phyloP scores from a whole-genome alignment of 2,797 vertebrate genomes.

The Epinephelus coioides region DNA sequence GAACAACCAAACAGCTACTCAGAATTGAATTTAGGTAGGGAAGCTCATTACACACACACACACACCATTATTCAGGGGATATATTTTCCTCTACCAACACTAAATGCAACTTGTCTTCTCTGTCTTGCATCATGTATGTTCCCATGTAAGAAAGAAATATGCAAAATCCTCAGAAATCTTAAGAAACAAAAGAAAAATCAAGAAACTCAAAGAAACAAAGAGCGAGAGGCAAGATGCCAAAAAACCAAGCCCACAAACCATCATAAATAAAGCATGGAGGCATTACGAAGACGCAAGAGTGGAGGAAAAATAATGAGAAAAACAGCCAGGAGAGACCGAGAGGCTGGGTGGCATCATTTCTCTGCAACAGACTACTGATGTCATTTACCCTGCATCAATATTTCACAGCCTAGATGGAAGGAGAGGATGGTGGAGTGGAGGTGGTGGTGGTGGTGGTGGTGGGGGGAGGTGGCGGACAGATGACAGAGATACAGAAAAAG shows the following conservation, averaged over 20 bases:
- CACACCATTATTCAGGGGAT: neutral
- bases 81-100: neutral
- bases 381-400: slow-evolving; percentile 82
- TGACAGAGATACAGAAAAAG: slow-evolving; percentile 32
- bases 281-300: slow-evolving; percentile 46
- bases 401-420: slow-evolving; percentile 66
- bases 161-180: neutral
- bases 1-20: slow-evolving; percentile 29
- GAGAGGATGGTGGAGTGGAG: slow-evolving; percentile 17
- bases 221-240: slow-evolving; percentile 10
- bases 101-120: neutral
- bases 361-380: slow-evolving; percentile 74
- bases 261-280: slow-evolving; percentile 76
- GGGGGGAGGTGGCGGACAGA: neutral
- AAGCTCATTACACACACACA: slow-evolving; percentile 3
- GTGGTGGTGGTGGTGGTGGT: neutral
- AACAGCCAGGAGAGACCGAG: slow-evolving; percentile 61
- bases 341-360: slow-evolving; percentile 66
- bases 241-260: slow-evolving; percentile 55
- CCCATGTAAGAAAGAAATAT: slow-evolving; percentile 3
- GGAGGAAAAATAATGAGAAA: slow-evolving; percentile 75
- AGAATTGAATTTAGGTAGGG: slow-evolving; percentile 12
- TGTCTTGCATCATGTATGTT: slow-evolving; percentile 4
- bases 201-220: slow-evolving; percentile 21
- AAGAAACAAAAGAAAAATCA: slow-evolving; percentile 23